Base-by-base conservation (phyloP, 2,113 vertebrate species). In the Triplophysa dalaica region DNA sequence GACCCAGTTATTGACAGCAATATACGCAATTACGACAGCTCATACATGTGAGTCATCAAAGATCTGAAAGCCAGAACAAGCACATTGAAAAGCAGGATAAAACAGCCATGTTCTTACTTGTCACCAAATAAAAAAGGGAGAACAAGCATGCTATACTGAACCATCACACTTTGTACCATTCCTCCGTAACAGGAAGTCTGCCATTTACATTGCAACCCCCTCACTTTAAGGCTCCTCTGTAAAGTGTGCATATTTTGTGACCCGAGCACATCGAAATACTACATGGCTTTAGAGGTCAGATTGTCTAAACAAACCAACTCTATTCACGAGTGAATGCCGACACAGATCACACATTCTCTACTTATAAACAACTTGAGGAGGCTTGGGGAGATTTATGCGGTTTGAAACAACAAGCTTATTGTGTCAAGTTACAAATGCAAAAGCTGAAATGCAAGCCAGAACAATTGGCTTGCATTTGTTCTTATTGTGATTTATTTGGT, bases 161-260 rank as follows among this genome's bases (percentile, higher is more conserved):
- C 56, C n/a, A 62, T 81, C 29, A 75, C 24, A 80, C 33, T 76
- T 83, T 70, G 38, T 11, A 45, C 65, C 29, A 77, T 83, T 24
- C 5, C 56, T 65, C 70, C 73, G 68, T 24, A 63, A 82, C 60
- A 83, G 83, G 79, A 88, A 85, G 65, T 26, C 21, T 22, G 61
- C 12, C 73, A 70, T 78, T 82, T 81, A 54, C 69, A 85, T 21
- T 69, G 82, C 80, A 73, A 64, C 50, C 29, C 19, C 24, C 45
- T 83, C 83, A 78, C 80, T 8, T 6, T 77, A 74, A 78, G 76
- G 82, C 64, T 58, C 14, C 16, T 75, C 41, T 87, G 87, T 90
- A 85, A 82, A 84, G 77, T 83, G 70, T 0, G 89, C 91, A 87
- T 72, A 88, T 90, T 90, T 60, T 82, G 75, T 33, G 2, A 84